Conservation (phyloP, 2,888 invertebrate species). For the Pheosia gnoma region DNA sequence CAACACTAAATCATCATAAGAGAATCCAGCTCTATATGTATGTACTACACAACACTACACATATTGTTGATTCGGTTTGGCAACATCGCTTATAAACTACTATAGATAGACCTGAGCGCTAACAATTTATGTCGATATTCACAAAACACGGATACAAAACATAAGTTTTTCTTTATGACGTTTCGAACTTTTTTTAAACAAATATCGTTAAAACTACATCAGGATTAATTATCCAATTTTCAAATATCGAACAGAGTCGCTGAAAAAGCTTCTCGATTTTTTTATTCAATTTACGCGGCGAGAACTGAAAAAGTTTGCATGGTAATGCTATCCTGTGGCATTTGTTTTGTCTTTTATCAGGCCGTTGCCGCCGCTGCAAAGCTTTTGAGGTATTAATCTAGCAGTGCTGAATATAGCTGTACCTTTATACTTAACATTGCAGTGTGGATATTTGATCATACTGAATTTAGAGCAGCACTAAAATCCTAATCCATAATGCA, state of each 20-base stretch:
- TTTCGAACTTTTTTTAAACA: conserved; percentile 45
- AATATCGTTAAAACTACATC: conserved; percentile 56
- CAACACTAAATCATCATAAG: conserved; percentile 82
- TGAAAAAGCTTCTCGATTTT: conserved; percentile 72
- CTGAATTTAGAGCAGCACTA: conserved; percentile 52
- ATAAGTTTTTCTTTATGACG: conserved; percentile 33
- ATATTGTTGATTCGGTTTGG: conserved; percentile 60
- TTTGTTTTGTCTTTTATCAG: conserved; percentile 81
- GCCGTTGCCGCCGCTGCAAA: conserved; percentile 65
- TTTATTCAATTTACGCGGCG: conserved; percentile 70
- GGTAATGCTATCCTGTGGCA: conserved; percentile 79
- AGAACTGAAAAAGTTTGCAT: conserved; percentile 80
- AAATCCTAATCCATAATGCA: conserved; percentile 57
- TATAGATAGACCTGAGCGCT: conserved; percentile 33
- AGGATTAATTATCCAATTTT: conserved; percentile 70
- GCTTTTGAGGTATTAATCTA: conserved; percentile 81
- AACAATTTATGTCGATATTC: conserved; percentile 41
- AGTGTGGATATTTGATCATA: conserved; percentile 46
- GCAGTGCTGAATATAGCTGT: conserved; percentile 62
- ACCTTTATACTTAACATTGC: conserved; percentile 52
- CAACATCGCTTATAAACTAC: conserved; percentile 50
- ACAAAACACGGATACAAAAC: conserved; percentile 37
- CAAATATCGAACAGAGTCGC: conserved; percentile 59
- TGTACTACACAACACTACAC: conserved; percentile 55
- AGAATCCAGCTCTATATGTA: conserved; percentile 72